phyloP scores from a whole-genome alignment of 35 echinoderm and acorn worm species.

The Stichopus chloronotus region DNA sequence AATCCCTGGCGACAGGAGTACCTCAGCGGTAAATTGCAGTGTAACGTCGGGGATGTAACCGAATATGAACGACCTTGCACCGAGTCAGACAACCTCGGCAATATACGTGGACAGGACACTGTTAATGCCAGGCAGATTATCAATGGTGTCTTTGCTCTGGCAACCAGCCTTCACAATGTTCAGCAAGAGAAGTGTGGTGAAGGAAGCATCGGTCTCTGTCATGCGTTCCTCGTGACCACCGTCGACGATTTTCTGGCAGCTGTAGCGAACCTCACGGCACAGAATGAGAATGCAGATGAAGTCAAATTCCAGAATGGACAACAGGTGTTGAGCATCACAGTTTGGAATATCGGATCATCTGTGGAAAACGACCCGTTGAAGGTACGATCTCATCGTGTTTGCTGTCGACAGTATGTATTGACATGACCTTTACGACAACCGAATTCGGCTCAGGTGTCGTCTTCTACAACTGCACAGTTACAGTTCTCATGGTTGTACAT shows the following conservation, averaged over 20 bases:
- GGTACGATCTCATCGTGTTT: background rate
- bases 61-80: background rate
- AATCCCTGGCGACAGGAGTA: slow-evolving; percentile 33
- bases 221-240: background rate
- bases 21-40: background rate
- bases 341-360: slow-evolving; percentile 20
- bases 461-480: background rate
- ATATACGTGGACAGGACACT: background rate
- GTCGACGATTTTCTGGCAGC: background rate
- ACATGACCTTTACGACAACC: too few species aligned
- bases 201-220: background rate
- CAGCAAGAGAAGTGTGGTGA: background rate
- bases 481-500: background rate
- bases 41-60: background rate
- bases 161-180: slow-evolving; percentile 16
- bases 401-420: background rate
- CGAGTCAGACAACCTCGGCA: background rate
- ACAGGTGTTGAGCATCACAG: background rate
- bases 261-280: background rate
- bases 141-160: slow-evolving; percentile 6
- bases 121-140: slow-evolving; percentile 30
- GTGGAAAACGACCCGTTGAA: background rate
- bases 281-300: slow-evolving; percentile 12
- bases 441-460: background rate
- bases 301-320: slow-evolving; percentile 28